phyloP scores from a whole-genome alignment of 2,113 vertebrate species.

The Solea senegalensis region DNA sequence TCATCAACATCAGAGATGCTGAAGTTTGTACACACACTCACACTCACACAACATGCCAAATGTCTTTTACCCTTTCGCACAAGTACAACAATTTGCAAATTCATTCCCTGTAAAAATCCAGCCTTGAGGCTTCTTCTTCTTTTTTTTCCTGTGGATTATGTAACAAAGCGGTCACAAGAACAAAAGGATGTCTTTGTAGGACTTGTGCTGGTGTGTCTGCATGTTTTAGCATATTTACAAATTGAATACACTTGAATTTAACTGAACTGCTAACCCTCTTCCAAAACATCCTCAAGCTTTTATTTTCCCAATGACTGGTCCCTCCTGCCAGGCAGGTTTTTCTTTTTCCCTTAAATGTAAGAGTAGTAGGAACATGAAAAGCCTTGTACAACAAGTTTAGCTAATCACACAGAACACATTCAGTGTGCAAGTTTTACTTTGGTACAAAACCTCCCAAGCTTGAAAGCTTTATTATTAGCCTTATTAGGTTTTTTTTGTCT shows the following conservation, averaged over 20 bases:
- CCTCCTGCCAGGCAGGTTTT: neutral
- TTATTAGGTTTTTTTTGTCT: too few relatives aligned
- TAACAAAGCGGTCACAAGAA: slow-evolving; percentile 33
- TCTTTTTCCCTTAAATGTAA: neutral
- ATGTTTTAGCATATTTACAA: slow-evolving; percentile 44
- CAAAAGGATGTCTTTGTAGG: slow-evolving; percentile 22
- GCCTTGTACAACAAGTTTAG: neutral
- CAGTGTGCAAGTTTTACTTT: too few relatives aligned
- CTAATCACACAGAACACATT: neutral
- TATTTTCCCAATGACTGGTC: too few relatives aligned
- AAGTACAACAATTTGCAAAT: slow-evolving; percentile 9
- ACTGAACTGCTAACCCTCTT: neutral
- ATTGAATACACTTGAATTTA: slow-evolving; percentile 1
- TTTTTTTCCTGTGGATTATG: slow-evolving; percentile 13
- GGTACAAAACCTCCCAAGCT: too few relatives aligned
- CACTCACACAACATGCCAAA: neutral
- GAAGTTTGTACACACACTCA: neutral
- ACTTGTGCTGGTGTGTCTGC: slow-evolving; percentile 9
- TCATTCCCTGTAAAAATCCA: slow-evolving; percentile 14
- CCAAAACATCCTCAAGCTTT: too few relatives aligned
- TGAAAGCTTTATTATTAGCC: too few relatives aligned
- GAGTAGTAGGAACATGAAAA: neutral
- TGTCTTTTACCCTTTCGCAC: slow-evolving; percentile 6
- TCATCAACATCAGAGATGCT: slow-evolving; percentile 30
- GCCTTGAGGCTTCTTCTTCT: slow-evolving; percentile 9